Conservation (phyloP, 2,888 invertebrate genomes). For the Cheilosia scutellata region DNA sequence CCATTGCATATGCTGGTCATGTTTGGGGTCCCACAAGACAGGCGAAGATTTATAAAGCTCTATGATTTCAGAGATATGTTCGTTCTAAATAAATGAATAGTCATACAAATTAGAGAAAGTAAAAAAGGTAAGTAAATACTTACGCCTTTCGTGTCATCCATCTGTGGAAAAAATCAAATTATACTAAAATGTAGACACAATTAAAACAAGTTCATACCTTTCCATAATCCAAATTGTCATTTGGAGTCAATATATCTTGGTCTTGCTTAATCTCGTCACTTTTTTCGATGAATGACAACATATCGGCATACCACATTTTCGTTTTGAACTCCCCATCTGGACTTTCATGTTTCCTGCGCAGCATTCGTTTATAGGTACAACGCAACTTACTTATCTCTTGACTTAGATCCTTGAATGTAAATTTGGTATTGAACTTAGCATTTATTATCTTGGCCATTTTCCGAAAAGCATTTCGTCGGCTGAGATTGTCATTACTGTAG, state of each 20-base stretch:
- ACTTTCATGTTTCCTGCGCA: conserved; percentile 26
- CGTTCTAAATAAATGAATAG: conserved; percentile 30
- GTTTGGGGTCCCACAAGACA: conserved; percentile 60
- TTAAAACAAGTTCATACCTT: conserved; percentile 3
- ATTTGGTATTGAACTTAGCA: conserved; percentile 33
- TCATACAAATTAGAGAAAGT: not conserved
- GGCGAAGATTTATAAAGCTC: conserved; percentile 56
- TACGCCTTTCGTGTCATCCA: conserved; percentile 18
- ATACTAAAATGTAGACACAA: not conserved
- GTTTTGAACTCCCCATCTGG: conserved; percentile 25
- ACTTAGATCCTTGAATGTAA: conserved; percentile 27
- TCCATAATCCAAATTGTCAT: not conserved
- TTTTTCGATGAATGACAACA: conserved; percentile 50
- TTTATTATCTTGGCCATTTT: conserved; percentile 46
- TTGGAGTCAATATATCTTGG: not conserved
- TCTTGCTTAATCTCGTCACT: not conserved
- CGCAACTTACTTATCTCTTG: conserved; percentile 42
- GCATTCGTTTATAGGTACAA: conserved; percentile 43
- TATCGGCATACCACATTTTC: conserved; percentile 53
- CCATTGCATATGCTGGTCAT: conserved; percentile 26
- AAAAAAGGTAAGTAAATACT: not conserved
- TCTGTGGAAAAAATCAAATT: not conserved
- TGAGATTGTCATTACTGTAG: conserved; percentile 40
- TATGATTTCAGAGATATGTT: conserved; percentile 60
- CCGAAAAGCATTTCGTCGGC: conserved; percentile 31